These are phyloP conservation scores for Orthosia gothica DNA, from an alignment of 2,888 invertebrate genomes.

Conservation along the genomic window DNA sequence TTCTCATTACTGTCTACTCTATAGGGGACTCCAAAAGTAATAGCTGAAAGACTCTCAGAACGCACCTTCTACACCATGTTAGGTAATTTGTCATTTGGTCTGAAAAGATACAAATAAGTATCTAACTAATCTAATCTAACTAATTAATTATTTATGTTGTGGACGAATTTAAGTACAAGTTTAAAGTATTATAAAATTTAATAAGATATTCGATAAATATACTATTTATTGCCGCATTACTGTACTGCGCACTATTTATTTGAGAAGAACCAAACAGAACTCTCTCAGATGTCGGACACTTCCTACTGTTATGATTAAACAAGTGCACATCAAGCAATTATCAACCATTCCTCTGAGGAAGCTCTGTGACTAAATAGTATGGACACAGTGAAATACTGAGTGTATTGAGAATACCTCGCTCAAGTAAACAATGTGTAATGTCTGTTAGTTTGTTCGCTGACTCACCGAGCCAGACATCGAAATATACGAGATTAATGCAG, in stretches of 20 bases:
- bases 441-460: conserved; percentile 57
- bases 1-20: background rate
- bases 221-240: background rate
- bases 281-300: background rate
- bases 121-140: no score
- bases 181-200: background rate
- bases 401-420: conserved; percentile 17
- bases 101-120: conserved; percentile 1
- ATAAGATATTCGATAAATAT: background rate
- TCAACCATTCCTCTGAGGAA: conserved; percentile 26
- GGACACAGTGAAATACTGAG: conserved; percentile 13
- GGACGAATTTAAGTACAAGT: no score
- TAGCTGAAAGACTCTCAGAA: background rate
- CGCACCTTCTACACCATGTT: background rate
- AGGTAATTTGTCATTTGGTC: background rate
- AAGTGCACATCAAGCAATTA: conserved; percentile 18
- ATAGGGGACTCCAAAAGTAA: background rate
- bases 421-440: conserved; percentile 54
- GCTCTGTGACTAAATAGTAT: conserved; percentile 41
- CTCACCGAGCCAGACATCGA: conserved; percentile 58
- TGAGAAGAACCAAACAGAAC: background rate
- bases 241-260: background rate
- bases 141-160: background rate
- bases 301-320: conserved; percentile 2
- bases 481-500: conserved; percentile 13